Percentiles rank a stretch among this genome's conserved stretches.
Conservation (phyloP, 2,113 vertebrate species). For the Atlantisia rogersi region DNA sequence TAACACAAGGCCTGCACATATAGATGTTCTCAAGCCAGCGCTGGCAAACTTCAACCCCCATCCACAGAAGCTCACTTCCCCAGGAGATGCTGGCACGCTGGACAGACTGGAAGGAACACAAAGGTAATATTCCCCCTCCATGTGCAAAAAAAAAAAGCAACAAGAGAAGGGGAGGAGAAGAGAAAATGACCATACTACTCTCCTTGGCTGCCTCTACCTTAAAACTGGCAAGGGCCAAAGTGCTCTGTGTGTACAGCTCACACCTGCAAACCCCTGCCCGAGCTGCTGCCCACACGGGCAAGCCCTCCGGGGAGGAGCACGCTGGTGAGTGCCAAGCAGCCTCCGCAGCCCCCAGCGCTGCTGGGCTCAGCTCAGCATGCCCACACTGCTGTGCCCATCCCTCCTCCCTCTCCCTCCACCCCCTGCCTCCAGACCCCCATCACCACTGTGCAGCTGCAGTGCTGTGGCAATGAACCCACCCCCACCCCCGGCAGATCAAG, state of each 20-base stretch:
- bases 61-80: neutral
- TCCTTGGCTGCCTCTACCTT: neutral
- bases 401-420: neutral
- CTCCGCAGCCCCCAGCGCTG: neutral
- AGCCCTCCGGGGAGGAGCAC: neutral
- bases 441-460: neutral
- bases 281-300: neutral
- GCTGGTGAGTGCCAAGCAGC: fast-evolving
- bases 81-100: neutral
- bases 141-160: neutral
- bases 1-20: neutral
- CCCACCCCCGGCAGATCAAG: neutral
- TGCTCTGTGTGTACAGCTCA: neutral
- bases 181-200: neutral
- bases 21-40: neutral
- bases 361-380: fast-evolving
- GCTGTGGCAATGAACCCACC: fast-evolving
- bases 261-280: neutral
- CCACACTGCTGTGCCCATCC: fast-evolving
- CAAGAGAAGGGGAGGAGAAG: neutral
- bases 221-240: neutral
- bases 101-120: neutral
- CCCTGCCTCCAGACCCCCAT: neutral
- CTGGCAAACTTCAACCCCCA: neutral
- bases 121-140: neutral